A percentile compares a stretch with the other conserved stretches of the same genome.
Conservation (phyloP, 2,797 vertebrate genomes). For the Anabas testudineus region DNA sequence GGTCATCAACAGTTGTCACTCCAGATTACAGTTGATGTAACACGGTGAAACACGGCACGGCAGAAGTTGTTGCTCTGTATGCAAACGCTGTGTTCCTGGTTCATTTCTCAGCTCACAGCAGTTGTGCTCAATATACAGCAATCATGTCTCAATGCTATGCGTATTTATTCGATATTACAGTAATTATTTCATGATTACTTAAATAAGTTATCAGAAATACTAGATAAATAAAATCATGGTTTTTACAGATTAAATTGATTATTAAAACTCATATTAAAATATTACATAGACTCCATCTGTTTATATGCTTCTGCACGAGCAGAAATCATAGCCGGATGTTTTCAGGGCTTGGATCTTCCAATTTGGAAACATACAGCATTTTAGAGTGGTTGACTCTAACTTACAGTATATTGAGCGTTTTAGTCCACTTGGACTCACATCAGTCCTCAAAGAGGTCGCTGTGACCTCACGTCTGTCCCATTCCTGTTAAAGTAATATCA, state of each 20-base stretch:
- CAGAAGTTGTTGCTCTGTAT: background rate
- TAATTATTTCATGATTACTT: background rate
- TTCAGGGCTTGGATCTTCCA: too few species aligned
- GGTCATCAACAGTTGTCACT: slow-evolving; percentile 68
- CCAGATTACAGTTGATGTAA: slow-evolving; percentile 66
- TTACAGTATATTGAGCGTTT: too few species aligned
- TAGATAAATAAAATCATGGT: background rate
- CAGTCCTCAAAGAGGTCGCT: too few species aligned
- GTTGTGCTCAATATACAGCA: background rate
- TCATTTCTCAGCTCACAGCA: background rate
- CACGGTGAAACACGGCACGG: slow-evolving; percentile 39
- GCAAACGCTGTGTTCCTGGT: background rate
- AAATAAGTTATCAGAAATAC: background rate
- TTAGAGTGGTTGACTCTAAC: too few species aligned
- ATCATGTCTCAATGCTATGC: background rate
- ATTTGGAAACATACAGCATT: too few species aligned
- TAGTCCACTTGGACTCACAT: too few species aligned
- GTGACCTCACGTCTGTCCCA: too few species aligned
- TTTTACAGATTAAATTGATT: background rate
- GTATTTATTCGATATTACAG: background rate
- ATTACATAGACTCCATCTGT: too few species aligned
- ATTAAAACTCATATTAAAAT: too few species aligned
- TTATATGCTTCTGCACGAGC: too few species aligned
- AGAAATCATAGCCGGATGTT: too few species aligned
- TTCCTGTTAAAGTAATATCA: too few species aligned